Base-by-base conservation (phyloP, 2,888 invertebrate species). In the Adela reaumurella region DNA sequence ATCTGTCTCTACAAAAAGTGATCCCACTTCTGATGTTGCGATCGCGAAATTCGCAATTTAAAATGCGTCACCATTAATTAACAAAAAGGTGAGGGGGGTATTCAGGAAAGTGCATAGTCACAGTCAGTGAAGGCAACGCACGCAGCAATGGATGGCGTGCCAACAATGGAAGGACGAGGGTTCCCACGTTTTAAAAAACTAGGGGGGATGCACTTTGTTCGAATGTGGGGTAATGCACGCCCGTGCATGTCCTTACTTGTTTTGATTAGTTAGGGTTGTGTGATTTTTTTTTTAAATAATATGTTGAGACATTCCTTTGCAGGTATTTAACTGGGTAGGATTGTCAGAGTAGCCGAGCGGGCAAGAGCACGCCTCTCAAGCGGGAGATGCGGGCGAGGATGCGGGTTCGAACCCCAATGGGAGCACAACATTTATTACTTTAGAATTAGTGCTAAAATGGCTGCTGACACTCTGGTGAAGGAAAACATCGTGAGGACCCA, bases 161-260 rank as follows among this genome's bases (percentile, higher is more conserved):
- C n/a, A 11, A 35, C 35, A 35, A 35, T 8, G 35, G 11, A 8
- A 35, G 35, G 35, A 35, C 11, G 3, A 35, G 14, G 3, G 35
- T 76, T 77, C 76, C 76, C 77, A 76, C 76, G 76, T 63, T 61
- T 61, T 58, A 60, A 66, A 65, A 65, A 65, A 64, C 59, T n/a
- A 52, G 59, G 66, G 63, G 69, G 66, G 59, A 59, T 68, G 65
- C 64, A 67, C 64, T 28, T 41, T 8, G 56, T 35, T 65, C 57
- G 66, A 68, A 63, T 58, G 62, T 64, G 63, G 67, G 65, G 61
- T 57, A 56, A 60, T 57, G 58, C 62, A 64, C 63, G 35, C 35
- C 61, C 63, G 62, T 68, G 69, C 71, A 67, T 68, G 49, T 43
- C 17, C 10, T 24, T 29, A 35, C 42, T 52, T 53, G 51, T 51